These are phyloP conservation scores for Cavia porcellus DNA, from an alignment of 2,113 vertebrate genomes.

Conservation along the genomic window DNA sequence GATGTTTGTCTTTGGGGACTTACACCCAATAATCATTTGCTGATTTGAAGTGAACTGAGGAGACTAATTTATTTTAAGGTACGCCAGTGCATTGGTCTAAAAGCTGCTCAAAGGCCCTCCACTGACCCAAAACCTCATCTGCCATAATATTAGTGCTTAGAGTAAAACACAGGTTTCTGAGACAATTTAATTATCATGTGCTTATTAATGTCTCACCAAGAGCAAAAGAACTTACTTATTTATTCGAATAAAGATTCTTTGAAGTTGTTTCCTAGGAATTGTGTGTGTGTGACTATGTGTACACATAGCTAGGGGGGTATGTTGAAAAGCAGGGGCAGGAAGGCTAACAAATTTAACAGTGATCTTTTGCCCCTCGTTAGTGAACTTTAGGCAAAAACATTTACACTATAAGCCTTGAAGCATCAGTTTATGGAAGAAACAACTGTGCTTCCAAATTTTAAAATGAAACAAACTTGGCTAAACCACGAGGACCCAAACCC, in stretches of 20 bases:
- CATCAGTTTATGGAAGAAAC: constrained; percentile 45
- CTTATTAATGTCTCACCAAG: constrained; percentile 58
- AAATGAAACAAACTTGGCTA: constrained; percentile 45
- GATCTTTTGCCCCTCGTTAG: neutral
- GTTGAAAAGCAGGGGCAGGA: neutral
- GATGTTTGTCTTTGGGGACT: constrained; percentile 6
- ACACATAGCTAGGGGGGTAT: neutral
- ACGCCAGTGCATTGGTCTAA: constrained; percentile 29
- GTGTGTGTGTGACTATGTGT: neutral
- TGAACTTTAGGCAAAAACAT: constrained; percentile 39
- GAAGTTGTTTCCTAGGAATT: neutral
- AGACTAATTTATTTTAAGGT: constrained; percentile 67
- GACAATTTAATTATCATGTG: constrained; percentile 38
- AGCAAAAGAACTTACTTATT: constrained; percentile 42
- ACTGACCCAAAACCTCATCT: constrained; percentile 41
- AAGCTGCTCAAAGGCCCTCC: constrained; percentile 20
- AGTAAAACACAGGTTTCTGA: constrained; percentile 49
- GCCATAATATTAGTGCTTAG: constrained; percentile 22
- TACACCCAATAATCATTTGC: constrained; percentile 58
- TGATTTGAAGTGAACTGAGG: constrained; percentile 65
- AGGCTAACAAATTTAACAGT: neutral
- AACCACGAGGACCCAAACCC: neutral
- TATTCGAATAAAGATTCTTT: neutral
- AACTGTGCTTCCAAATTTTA: constrained; percentile 46
- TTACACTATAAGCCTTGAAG: constrained; percentile 1